A percentile compares a stretch with the other conserved stretches of the same genome.
These are phyloP conservation scores for Phaetusa simplex DNA, from an alignment of 2,113 vertebrate species.

Conservation along the genomic window DNA sequence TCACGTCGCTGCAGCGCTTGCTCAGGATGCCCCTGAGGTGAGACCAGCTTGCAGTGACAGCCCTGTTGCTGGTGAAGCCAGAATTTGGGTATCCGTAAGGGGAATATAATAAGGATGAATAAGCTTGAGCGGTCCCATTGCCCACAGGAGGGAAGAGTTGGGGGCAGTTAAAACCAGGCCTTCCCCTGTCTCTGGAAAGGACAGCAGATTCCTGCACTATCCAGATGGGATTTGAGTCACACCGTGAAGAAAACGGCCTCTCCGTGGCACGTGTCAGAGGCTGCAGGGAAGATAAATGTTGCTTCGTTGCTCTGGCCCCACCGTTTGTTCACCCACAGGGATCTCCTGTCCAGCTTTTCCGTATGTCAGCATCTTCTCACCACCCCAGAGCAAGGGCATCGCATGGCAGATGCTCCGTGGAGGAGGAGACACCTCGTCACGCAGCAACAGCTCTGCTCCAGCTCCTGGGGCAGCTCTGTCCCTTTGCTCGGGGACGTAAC, in stretches of 20 bases:
- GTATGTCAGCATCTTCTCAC: not conserved
- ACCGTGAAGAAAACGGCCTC: not conserved
- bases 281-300: not conserved
- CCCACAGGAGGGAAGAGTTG: not conserved
- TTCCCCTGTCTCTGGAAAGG: not conserved
- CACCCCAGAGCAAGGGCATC: constrained; percentile 31
- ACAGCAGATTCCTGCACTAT: not conserved
- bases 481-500: not conserved
- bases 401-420: not conserved
- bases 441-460: not conserved
- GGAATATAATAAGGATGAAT: not conserved
- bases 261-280: not conserved
- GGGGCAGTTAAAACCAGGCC: not conserved
- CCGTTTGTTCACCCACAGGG: not conserved
- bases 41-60: not conserved
- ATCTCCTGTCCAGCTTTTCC: not conserved
- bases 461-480: not conserved
- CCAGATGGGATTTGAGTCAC: constrained; percentile 29
- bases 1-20: not conserved
- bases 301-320: not conserved
- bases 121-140: not conserved
- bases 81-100: not conserved
- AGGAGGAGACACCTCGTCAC: not conserved
- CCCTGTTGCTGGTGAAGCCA: not conserved
- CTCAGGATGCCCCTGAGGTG: not conserved